Base-by-base conservation (phyloP, 2,113 vertebrate species). In the Oncorhynchus mykiss region DNA sequence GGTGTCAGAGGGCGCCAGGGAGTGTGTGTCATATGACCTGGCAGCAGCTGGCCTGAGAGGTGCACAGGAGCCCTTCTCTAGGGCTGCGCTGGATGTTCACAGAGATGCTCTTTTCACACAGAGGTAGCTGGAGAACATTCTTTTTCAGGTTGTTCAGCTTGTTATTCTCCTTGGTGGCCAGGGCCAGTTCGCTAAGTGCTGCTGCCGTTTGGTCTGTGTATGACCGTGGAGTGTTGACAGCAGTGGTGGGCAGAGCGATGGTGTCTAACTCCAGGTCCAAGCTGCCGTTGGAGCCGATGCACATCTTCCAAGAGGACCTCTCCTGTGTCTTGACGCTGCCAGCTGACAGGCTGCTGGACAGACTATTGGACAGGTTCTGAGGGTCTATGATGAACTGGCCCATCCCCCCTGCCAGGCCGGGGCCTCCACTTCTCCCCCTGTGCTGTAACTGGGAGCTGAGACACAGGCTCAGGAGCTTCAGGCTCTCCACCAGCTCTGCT, bases 61-160 rank as follows among this genome's bases (percentile, higher is more conserved):
- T 94, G 77, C 97, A 98, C 75, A 99, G 93, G 83, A 98, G 93
- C 72, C 95, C 95, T 67, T 99, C 97, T 88, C 96, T 93, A 45
- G 96, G 92, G 91, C 68, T 49, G 22, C 93, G 96, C 92, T 96
- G 96, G 93, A 99, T 99, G 92, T 98, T 99, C 87, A 99, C 96
- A 77, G 96, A 98, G 93, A 99, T 96, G 72, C 95, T 98, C 92
- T 98, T 99, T 92, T 99, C 97, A 59, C 96, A 99, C 86, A 99
- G 97, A 96, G 97, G 97, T 95, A 99, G 97, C 95, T 98, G 97
- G 72, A 99, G 94, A 86, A 98, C 91, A 70, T 91, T 95, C 64
- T 94, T 96, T 88, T 95, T 97, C 93, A 98, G 94, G 89, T 78
- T 95, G 89, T 78, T 95, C 92, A 94, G 93, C 87, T 87, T 94